A percentile compares a stretch with the other conserved stretches of the same genome.
Conservation (phyloP, 2,797 vertebrate genomes). For the Pagetopsis macropterus region DNA sequence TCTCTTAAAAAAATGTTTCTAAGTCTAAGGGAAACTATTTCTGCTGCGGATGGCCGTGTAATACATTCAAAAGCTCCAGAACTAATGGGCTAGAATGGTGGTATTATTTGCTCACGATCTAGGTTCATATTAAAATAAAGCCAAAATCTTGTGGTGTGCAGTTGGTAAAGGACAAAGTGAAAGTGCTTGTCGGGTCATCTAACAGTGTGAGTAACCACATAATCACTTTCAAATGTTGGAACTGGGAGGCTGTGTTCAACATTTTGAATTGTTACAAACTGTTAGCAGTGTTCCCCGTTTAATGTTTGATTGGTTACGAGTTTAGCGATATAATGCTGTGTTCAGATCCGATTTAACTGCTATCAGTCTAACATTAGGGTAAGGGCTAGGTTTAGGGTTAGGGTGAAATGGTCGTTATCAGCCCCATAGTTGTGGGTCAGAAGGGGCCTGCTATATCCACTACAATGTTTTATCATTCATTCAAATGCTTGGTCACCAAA, state of each 20-base stretch:
- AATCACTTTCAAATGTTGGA: background rate
- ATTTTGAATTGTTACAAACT: background rate
- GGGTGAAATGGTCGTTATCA: no score
- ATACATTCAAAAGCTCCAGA: background rate
- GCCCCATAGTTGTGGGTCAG: no score
- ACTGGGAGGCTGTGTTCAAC: background rate
- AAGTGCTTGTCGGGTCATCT: conserved; percentile 5
- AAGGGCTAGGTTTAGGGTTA: no score
- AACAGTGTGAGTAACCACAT: background rate
- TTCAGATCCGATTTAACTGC: background rate
- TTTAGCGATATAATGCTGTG: background rate
- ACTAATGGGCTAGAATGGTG: background rate
- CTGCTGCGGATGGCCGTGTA: background rate
- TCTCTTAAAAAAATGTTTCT: background rate
- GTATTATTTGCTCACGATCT: background rate
- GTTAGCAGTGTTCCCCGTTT: background rate
- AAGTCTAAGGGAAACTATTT: background rate
- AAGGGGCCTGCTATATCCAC: no score
- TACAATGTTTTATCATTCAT: no score
- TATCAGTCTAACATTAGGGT: no score
- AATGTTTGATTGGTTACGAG: background rate
- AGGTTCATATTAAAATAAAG: background rate
- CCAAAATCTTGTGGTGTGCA: background rate
- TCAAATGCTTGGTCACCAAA: no score
- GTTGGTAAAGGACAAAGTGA: background rate